Evolutionary conservation across 2,888 invertebrate species (phyloP).

Genomic region (Apodemia zela): DNA sequence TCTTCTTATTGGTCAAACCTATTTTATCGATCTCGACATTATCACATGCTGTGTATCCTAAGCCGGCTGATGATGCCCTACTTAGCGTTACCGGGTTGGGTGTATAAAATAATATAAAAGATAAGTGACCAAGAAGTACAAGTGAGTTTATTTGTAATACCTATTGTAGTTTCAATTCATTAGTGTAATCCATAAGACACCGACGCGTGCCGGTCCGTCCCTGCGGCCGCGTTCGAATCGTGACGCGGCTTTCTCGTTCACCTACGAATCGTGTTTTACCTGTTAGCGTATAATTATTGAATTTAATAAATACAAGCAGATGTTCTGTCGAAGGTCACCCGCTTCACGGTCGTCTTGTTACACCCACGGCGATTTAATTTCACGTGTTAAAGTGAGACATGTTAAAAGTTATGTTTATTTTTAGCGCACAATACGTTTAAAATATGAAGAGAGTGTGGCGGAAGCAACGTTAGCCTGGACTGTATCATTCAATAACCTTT

Average conservation of each 20-base stretch:
- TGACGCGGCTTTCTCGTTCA: slow-evolving; percentile 9
- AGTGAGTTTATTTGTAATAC: too few relatives aligned
- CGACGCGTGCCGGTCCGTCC: not conserved
- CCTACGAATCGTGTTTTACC: slow-evolving; percentile 7
- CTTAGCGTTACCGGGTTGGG: too few relatives aligned
- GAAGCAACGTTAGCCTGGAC: not conserved
- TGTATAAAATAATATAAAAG: too few relatives aligned
- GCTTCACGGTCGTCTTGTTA: slow-evolving; percentile 1
- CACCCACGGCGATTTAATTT: not conserved
- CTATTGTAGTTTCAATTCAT: not conserved
- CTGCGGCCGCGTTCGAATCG: not conserved
- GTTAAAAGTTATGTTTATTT: not conserved
- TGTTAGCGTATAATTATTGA: slow-evolving; percentile 7
- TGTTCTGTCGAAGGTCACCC: not conserved
- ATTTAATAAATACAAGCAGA: slow-evolving; percentile 14
- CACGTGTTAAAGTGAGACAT: not conserved
- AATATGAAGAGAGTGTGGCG: not conserved
- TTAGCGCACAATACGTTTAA: not conserved
- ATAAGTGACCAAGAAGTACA: too few relatives aligned
- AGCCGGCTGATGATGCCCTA: too few relatives aligned
- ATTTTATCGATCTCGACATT: too few relatives aligned
- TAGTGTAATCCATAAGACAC: not conserved
- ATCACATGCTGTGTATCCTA: too few relatives aligned
- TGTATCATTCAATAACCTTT: not conserved
- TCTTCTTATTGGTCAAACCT: too few relatives aligned